Conservation (phyloP, 2,113 vertebrate species). For the Chelonoidis abingdonii region DNA sequence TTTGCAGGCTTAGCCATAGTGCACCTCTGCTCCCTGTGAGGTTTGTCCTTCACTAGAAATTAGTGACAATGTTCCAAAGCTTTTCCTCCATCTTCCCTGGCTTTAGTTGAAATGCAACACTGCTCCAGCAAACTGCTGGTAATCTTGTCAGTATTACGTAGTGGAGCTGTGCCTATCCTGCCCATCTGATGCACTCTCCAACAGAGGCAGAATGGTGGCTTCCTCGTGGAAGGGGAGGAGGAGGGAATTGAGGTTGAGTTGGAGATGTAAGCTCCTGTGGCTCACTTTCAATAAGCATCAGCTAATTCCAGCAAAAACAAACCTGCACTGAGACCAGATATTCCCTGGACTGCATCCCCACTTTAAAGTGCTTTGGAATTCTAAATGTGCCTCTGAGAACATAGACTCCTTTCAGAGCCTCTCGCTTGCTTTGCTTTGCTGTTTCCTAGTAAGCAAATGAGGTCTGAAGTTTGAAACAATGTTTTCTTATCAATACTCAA, state of each 20-base stretch:
- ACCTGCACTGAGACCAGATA: constrained; percentile 59
- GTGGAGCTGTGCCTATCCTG: constrained; percentile 33
- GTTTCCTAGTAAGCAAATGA: constrained; percentile 13
- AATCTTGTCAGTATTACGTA: constrained; percentile 20
- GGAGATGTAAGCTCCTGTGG: too few species aligned
- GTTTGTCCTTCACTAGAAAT: constrained; percentile 41
- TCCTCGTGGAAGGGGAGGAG: constrained; percentile 60
- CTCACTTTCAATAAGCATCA: constrained; percentile 72
- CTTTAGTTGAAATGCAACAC: constrained; percentile 23
- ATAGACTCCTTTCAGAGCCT: constrained; percentile 10
- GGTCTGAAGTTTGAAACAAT: constrained; percentile 33
- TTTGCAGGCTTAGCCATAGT: background rate
- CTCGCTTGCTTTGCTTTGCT: constrained; percentile 14
- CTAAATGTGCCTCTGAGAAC: constrained; percentile 47
- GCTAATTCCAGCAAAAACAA: constrained; percentile 69
- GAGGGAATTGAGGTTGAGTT: constrained; percentile 47
- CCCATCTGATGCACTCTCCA: constrained; percentile 53
- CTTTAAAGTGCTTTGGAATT: constrained; percentile 68
- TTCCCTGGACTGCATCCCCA: constrained; percentile 41
- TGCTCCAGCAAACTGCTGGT: background rate
- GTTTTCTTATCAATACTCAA: constrained; percentile 15
- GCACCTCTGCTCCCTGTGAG: background rate
- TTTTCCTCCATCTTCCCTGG: constrained; percentile 46
- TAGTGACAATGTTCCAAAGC: background rate
- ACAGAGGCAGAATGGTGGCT: constrained; percentile 52